Conservation (phyloP, 2,888 invertebrate species). For the Scaptomyza reducta region DNA sequence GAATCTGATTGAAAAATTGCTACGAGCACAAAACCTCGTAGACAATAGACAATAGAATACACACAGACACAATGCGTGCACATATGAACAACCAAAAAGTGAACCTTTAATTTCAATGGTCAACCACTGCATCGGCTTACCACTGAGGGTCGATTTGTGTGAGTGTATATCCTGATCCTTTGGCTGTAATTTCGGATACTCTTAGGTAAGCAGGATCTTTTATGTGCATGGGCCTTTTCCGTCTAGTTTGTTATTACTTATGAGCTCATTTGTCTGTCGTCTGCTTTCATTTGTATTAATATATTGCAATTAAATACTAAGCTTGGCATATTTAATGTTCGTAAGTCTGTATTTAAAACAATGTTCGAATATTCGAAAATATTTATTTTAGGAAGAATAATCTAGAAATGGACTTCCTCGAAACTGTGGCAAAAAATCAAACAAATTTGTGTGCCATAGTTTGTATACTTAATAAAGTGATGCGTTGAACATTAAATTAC, state of each 20-base stretch:
- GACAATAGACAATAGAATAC: conserved; percentile 51
- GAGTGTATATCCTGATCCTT: conserved; percentile 40
- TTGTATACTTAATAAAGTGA: no score
- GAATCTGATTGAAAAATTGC: conserved; percentile 40
- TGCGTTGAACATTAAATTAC: no score
- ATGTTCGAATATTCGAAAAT: neutral
- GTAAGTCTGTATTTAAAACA: neutral
- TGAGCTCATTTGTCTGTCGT: conserved; percentile 39
- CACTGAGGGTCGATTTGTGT: conserved; percentile 55
- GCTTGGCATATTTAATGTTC: neutral
- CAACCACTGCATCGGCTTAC: conserved; percentile 73
- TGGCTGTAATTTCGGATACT: conserved; percentile 51
- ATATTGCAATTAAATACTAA: conserved; percentile 18
- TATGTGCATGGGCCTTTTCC: conserved; percentile 15
- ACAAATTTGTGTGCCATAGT: no score
- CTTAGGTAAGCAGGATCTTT: conserved; percentile 50
- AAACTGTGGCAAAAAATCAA: no score
- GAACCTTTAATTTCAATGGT: conserved; percentile 64
- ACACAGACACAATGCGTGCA: conserved; percentile 13
- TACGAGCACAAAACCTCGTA: conserved; percentile 18
- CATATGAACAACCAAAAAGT: conserved; percentile 33
- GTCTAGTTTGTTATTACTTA: conserved; percentile 19
- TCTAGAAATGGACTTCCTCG: no score
- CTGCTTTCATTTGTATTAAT: conserved; percentile 11
- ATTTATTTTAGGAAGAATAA: no score